Conservation (phyloP, 2,113 vertebrate species). For the Xiphophorus couchianus region DNA sequence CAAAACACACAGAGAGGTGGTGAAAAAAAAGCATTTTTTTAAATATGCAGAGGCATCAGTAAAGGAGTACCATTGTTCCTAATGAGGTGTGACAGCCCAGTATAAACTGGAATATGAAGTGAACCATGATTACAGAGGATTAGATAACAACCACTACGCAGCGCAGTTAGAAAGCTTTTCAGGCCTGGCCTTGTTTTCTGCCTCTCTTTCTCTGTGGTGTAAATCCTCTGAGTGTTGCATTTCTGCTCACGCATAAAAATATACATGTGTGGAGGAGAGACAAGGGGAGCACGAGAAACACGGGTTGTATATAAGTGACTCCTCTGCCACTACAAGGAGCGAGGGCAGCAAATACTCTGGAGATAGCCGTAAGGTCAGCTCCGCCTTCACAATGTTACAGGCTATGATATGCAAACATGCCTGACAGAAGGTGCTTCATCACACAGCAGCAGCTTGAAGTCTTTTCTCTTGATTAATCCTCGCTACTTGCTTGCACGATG, state of each 20-base stretch:
- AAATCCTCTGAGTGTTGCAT: slow-evolving; percentile 47
- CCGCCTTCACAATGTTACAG: slow-evolving; percentile 70
- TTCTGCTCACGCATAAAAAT: slow-evolving; percentile 47
- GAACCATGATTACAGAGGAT: slow-evolving; percentile 75
- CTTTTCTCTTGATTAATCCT: slow-evolving; percentile 70
- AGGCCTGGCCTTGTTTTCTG: slow-evolving; percentile 55
- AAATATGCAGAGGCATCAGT: slow-evolving; percentile 65
- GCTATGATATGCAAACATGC: slow-evolving; percentile 70
- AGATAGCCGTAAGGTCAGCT: slow-evolving; percentile 72
- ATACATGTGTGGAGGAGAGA: background rate
- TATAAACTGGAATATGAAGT: slow-evolving; percentile 76
- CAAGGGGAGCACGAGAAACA: background rate
- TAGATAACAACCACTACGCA: slow-evolving; percentile 71
- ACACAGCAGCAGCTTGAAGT: slow-evolving; percentile 60
- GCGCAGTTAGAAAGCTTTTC: slow-evolving; percentile 59
- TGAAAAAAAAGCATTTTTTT: slow-evolving; percentile 42
- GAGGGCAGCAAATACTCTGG: slow-evolving; percentile 39
- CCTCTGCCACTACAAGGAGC: slow-evolving; percentile 41
- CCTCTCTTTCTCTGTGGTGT: slow-evolving; percentile 37
- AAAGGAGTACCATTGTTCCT: slow-evolving; percentile 62
- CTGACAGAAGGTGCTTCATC: slow-evolving; percentile 76
- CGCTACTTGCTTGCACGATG: slow-evolving; percentile 28
- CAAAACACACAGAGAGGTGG: slow-evolving; percentile 32
- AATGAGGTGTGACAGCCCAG: slow-evolving; percentile 72
- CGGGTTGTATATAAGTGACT: slow-evolving; percentile 27